Conservation (phyloP, 2,888 invertebrate species). For the Branchinecta sandiegonensis region DNA sequence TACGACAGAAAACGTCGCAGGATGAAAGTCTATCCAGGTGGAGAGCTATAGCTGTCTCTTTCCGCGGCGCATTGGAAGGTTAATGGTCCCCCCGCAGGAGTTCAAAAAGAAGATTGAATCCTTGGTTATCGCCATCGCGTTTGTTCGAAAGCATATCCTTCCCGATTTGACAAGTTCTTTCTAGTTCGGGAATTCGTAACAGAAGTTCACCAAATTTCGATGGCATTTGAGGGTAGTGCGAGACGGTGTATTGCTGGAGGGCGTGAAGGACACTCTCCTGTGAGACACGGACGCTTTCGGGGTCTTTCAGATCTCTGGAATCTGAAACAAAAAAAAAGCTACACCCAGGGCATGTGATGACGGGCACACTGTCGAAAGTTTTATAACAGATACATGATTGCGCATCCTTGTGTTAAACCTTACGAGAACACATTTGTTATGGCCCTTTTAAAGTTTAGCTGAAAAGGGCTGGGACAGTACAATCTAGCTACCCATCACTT, state of each 20-base stretch:
- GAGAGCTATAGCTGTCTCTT: not conserved
- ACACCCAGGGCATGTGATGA: no score
- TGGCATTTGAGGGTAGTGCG: conserved; percentile 80
- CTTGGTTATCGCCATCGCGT: conserved; percentile 51
- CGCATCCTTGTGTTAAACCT: no score
- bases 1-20: not conserved
- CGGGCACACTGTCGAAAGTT: no score
- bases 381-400: no score
- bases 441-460: no score
- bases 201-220: conserved; percentile 89
- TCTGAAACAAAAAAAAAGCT: conserved; percentile 41
- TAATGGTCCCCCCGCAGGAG: conserved; percentile 81
- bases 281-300: conserved; percentile 82
- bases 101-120: conserved; percentile 88
- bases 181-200: conserved; percentile 81
- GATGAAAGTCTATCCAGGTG: not conserved
- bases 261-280: conserved; percentile 88
- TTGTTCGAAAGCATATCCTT: conserved; percentile 80
- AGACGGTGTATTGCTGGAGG: conserved; percentile 74
- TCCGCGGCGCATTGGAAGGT: conserved; percentile 29
- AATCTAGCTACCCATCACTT: no score
- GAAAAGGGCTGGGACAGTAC: no score
- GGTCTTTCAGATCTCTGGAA: conserved; percentile 77
- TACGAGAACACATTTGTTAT: no score
- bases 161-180: conserved; percentile 85